A percentile compares a stretch with the other conserved stretches of the same genome.
phyloP scores from a whole-genome alignment of 1,140 invertebrate genomes.

The Polypedilum vanderplanki region DNA sequence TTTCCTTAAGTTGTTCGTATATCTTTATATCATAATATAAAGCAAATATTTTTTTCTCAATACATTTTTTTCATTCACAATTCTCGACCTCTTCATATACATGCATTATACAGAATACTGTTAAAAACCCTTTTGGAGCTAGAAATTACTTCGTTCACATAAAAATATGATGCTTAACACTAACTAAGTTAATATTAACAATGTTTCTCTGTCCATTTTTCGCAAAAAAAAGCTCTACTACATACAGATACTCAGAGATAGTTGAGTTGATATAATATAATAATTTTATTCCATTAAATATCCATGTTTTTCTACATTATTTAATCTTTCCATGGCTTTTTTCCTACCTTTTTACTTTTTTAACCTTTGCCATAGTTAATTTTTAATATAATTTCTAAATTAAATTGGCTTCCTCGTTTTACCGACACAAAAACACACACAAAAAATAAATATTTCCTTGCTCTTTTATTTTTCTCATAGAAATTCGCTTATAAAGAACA shows the following conservation, averaged over 20 bases:
- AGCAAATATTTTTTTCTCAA: no score
- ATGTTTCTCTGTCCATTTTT: not conserved
- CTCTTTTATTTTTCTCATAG: not conserved
- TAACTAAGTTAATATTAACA: conserved; percentile 8
- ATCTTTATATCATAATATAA: no score
- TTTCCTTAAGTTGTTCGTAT: no score
- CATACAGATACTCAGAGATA: not conserved
- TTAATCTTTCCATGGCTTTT: not conserved
- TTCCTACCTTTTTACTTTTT: not conserved
- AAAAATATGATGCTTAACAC: conserved; percentile 1
- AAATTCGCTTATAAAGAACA: not conserved
- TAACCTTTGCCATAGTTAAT: not conserved
- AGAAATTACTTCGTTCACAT: not conserved
- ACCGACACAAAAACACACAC: not conserved
- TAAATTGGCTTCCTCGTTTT: not conserved
- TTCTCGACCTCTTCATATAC: no score
- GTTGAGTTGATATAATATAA: conserved; percentile 7
- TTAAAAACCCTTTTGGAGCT: not conserved
- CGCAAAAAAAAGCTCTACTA: no score
- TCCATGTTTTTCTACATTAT: not conserved
- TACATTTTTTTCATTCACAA: no score
- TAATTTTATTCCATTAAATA: conserved; percentile 5
- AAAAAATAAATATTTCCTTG: not conserved
- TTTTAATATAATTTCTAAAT: conserved; percentile 20
- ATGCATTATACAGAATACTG: no score